Base-by-base conservation (phyloP, 1,140 invertebrate species). In the Aphelenchoides fujianensis region DNA sequence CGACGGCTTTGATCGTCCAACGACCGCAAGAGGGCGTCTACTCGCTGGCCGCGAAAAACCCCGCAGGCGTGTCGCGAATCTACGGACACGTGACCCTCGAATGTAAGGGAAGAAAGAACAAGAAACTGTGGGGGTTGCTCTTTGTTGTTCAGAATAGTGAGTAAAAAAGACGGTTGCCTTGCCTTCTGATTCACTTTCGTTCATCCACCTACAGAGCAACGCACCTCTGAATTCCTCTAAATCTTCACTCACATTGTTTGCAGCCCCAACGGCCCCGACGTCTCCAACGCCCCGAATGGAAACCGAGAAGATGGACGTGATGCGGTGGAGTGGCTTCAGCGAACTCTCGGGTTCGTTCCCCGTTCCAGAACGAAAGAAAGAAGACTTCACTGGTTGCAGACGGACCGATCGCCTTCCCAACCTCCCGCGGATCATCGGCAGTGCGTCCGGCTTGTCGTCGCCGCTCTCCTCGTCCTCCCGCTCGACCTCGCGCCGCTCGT, bases 71-170 rank as follows among this genome's bases (percentile, higher is more conserved):
- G 34, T 81, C 78, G 53, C 80, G 77, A 19, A 83, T 72, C 41
- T 82, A 82, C 71, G 81, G 81, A 7, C 82, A 80, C 32, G 72
- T 82, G 37, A 78, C 74, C 41, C 68, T 82, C 1, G 76, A 79
- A 54, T 73, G 80, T 83, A 61, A 61, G 12, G n/a, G n/a, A n/a
- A n/a, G n/a, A n/a, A n/a, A n/a, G n/a, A n/a, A n/a, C n/a, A n/a
- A n/a, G n/a, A n/a, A n/a, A n/a, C n/a, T n/a, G n/a, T n/a, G n/a
- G n/a, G n/a, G n/a, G n/a, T n/a, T n/a, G n/a, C n/a, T n/a, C n/a
- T n/a, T n/a, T n/a, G n/a, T n/a, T n/a, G n/a, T n/a, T n/a, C n/a
- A n/a, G n/a, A n/a, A n/a, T n/a, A n/a, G n/a, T n/a, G n/a, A n/a
- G n/a, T n/a, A n/a, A n/a, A n/a, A n/a, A n/a, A n/a, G n/a, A n/a